Evolutionary conservation across 2,888 invertebrate genomes (phyloP), one percentile per base, ranked within the genome.

Genomic region (Metellina segmentata): DNA sequence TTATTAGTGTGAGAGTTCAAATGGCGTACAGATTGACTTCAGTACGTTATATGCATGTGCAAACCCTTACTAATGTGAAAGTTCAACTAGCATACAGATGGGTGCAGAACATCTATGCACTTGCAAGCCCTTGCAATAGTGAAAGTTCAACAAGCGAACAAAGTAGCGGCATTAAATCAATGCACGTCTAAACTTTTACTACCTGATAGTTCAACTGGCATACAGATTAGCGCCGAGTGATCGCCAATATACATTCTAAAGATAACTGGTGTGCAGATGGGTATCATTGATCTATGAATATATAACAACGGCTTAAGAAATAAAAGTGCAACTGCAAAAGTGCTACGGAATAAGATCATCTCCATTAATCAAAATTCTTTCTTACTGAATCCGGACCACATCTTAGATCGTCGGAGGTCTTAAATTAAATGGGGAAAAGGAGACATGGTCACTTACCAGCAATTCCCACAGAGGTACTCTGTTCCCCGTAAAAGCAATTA

Each of bases 311-410:
- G n/a, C 52, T 77, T 9, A 20, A 49, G 19, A 8, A 34, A 34
- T 34, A 34, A 34, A 34, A 77, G 19, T 77, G 49, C 52, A 77
- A 51, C 19, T 51, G 52, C 19, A 52, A 77, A 19, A 77, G 49
- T 51, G 52, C 51, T 51, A 49, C 19, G n/a, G 19, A 51, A n/a
- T n/a, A 19, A 51, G 16, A 51, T 77, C 19, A 51, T 51, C 77
- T 77, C 52, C 77, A 77, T 77, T 77, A n/a, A 77, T 77, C 51
- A 77, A 77, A 77, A 51, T 19, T n/a, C n/a, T 19, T 19, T 51
- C 11, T 49, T 77, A 77, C 51, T 77, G 51, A 77, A 77, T 77
- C 52, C 34, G 34, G 34, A 19, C 34, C 72, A 7, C 72, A 72
- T 72, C 34, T 72, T 16, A 52, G 77, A 77, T 51, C 7, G 77